phyloP scores from a whole-genome alignment of 2,888 invertebrate genomes.

The Acanthopleura granulata region DNA sequence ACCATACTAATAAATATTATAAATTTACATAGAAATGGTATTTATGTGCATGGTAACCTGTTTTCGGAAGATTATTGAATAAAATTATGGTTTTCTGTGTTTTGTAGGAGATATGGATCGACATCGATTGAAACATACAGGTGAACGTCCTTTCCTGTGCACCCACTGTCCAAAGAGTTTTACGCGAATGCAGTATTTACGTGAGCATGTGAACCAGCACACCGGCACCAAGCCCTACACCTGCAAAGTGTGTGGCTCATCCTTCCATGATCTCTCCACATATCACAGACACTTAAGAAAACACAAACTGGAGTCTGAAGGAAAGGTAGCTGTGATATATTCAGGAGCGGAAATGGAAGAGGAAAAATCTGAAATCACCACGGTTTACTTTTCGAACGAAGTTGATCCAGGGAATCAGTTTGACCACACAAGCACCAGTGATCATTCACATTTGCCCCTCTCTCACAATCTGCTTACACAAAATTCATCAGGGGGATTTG shows the following conservation, averaged over 20 bases:
- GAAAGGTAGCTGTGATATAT: background rate
- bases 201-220: slow-evolving; percentile 69
- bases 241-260: slow-evolving; percentile 63
- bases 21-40: background rate
- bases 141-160: slow-evolving; percentile 67
- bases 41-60: background rate
- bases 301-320: background rate
- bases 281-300: slow-evolving; percentile 51
- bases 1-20: background rate
- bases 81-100: background rate
- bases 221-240: slow-evolving; percentile 66
- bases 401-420: background rate
- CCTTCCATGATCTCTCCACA: slow-evolving; percentile 60
- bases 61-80: background rate
- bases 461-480: background rate
- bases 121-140: slow-evolving; percentile 67
- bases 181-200: slow-evolving; percentile 68
- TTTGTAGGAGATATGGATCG: slow-evolving; percentile 65
- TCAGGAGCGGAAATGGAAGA: background rate
- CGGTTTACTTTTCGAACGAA: background rate
- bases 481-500: background rate
- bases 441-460: background rate
- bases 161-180: slow-evolving; percentile 67
- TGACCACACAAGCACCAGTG: background rate
- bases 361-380: background rate